A percentile compares a stretch with the other conserved stretches of the same genome.
phyloP scores from a whole-genome alignment of 2,113 vertebrate species.

The Gila orcuttii region DNA sequence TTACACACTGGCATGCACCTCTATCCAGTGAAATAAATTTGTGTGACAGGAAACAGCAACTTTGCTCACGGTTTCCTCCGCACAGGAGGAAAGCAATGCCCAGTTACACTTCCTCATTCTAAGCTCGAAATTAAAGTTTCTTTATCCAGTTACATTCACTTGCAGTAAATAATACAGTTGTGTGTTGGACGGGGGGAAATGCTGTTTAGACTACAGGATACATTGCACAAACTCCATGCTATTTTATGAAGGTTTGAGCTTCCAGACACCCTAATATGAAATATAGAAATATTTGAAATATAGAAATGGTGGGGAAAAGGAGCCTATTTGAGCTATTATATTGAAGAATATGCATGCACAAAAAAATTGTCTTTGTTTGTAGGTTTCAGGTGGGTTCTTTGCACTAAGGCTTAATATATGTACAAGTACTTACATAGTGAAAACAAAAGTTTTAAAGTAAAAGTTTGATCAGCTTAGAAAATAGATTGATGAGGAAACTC shows the following conservation, averaged over 20 bases:
- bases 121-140: not conserved
- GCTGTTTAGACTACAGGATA: not conserved
- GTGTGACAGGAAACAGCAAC: slow-evolving; percentile 50
- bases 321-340: not conserved
- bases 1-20: not conserved
- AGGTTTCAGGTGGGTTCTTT: not conserved
- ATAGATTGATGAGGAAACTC: not conserved
- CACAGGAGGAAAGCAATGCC: slow-evolving; percentile 26
- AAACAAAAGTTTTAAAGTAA: not conserved
- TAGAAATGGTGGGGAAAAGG: not conserved
- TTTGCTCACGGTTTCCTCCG: slow-evolving; percentile 39
- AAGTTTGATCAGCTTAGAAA: not conserved
- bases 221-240: not conserved
- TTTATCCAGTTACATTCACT: not conserved
- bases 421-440: not conserved
- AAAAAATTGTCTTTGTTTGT: not conserved
- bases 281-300: not conserved
- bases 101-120: slow-evolving; percentile 36
- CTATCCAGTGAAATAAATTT: slow-evolving; percentile 33
- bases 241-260: too few relatives aligned
- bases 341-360: not conserved
- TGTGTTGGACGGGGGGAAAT: not conserved
- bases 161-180: not conserved
- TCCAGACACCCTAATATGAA: not conserved
- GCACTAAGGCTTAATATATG: not conserved